Percentiles rank a stretch among this genome's conserved stretches.
phyloP scores from a whole-genome alignment of 2,888 invertebrate species.

The Stenchaetothrips biformis region DNA sequence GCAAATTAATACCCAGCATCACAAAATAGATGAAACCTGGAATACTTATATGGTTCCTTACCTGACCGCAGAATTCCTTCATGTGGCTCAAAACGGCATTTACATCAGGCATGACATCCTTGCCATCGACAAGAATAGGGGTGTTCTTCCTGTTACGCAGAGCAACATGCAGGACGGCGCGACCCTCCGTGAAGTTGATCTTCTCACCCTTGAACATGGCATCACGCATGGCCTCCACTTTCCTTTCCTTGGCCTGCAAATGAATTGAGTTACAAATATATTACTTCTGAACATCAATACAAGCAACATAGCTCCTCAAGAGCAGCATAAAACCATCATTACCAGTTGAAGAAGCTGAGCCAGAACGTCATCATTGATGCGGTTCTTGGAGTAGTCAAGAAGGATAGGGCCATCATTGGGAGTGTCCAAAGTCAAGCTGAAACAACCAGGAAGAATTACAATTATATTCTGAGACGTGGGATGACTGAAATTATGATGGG shows the following conservation, averaged over 20 bases:
- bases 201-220: constrained; percentile 91
- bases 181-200: constrained; percentile 95
- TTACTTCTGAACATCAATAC: constrained; percentile 26
- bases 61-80: constrained; percentile 82
- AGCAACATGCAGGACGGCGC: constrained; percentile 93
- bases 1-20: constrained; percentile 9
- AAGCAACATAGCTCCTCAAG: constrained; percentile 20
- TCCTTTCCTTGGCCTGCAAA: constrained; percentile 60
- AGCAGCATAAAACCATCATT: constrained; percentile 41
- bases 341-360: constrained; percentile 75
- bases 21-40: constrained; percentile 42
- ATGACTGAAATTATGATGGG: constrained; percentile 33
- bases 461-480: neutral
- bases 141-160: constrained; percentile 77
- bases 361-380: constrained; percentile 73
- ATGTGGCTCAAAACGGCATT: constrained; percentile 89
- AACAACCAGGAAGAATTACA: constrained; percentile 36
- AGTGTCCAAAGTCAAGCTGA: constrained; percentile 68
- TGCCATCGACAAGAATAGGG: constrained; percentile 75
- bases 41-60: constrained; percentile 43
- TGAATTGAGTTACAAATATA: constrained; percentile 31
- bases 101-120: constrained; percentile 90
- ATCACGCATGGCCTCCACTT: constrained; percentile 78
- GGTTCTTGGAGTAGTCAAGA: constrained; percentile 95
- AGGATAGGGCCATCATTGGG: constrained; percentile 91